These are phyloP conservation scores for Erebia palarica DNA, from an alignment of 2,888 invertebrate species.

Conservation along the genomic window DNA sequence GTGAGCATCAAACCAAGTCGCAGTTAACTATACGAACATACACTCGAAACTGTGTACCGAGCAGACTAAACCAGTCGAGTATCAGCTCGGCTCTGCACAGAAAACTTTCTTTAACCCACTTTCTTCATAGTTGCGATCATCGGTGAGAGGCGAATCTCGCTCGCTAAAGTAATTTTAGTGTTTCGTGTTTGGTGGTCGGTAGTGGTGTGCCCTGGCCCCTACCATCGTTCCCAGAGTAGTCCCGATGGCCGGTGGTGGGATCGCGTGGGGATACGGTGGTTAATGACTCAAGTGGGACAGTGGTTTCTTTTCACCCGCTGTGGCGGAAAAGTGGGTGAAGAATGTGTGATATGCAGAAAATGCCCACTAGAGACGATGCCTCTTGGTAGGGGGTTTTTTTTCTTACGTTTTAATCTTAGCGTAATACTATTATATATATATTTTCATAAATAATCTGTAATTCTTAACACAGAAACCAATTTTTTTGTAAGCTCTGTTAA, in stretches of 20 bases:
- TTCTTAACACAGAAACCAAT: not conserved
- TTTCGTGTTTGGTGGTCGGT: slow-evolving; percentile 67
- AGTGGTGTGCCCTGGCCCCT: slow-evolving; percentile 79
- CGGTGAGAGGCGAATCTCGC: slow-evolving; percentile 69
- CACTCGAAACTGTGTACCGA: slow-evolving; percentile 59
- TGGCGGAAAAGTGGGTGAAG: slow-evolving; percentile 50
- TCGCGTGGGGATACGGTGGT: slow-evolving; percentile 66
- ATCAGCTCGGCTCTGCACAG: slow-evolving; percentile 65
- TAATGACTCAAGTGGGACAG: slow-evolving; percentile 67
- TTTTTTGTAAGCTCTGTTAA: no score
- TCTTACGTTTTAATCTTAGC: not conserved
- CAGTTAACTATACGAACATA: slow-evolving; percentile 49
- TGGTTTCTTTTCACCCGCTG: slow-evolving; percentile 63
- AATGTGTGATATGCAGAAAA: slow-evolving; percentile 80
- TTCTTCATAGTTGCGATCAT: slow-evolving; percentile 71
- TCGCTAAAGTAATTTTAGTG: slow-evolving; percentile 68
- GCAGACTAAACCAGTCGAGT: slow-evolving; percentile 55
- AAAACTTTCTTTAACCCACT: slow-evolving; percentile 83
- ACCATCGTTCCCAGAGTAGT: slow-evolving; percentile 73
- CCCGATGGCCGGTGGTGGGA: slow-evolving; percentile 74
- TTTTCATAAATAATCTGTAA: not conserved
- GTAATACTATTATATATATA: not conserved
- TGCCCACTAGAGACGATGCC: slow-evolving; percentile 72
- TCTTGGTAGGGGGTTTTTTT: slow-evolving; percentile 65
- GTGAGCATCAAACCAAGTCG: slow-evolving; percentile 61